Conservation (phyloP, 2,113 vertebrate species). For the Ptychochromis oligacanthus region DNA sequence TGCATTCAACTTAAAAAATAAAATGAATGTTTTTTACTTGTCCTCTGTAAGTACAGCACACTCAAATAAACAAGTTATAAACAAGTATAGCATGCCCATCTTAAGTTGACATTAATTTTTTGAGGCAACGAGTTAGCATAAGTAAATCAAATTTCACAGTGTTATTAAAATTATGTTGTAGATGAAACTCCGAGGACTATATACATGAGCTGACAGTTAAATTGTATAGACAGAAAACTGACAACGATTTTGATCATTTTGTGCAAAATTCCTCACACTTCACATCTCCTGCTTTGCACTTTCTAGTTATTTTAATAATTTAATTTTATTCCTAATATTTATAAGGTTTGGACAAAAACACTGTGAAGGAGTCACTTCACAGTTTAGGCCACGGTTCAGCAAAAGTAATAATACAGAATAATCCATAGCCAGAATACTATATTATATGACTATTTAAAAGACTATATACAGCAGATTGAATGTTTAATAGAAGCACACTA, state of each 20-base stretch:
- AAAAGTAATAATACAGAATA: too few species aligned
- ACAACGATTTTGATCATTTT: not conserved
- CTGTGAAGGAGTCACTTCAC: not conserved
- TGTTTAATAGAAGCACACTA: too few species aligned
- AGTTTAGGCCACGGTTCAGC: not conserved
- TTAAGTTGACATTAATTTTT: not conserved
- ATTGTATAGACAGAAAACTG: not conserved
- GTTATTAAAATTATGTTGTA: too few species aligned
- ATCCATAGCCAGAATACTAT: too few species aligned
- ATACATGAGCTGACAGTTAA: not conserved
- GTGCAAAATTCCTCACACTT: too few species aligned
- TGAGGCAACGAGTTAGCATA: not conserved
- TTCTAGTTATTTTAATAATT: accelerated
- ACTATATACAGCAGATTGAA: too few species aligned
- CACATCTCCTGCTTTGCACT: not conserved
- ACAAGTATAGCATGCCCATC: not conserved
- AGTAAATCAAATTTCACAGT: too few species aligned
- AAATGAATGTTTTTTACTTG: not conserved
- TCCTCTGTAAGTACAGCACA: not conserved
- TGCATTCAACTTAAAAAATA: not conserved
- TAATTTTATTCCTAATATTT: not conserved
- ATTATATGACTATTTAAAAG: too few species aligned
- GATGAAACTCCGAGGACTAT: not conserved
- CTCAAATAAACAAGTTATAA: accelerated
- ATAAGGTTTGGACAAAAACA: accelerated